Percentiles rank a stretch among this genome's conserved stretches.
phyloP scores from a whole-genome alignment of 35 echinoderm and acorn worm species.

The Diadema setosum region DNA sequence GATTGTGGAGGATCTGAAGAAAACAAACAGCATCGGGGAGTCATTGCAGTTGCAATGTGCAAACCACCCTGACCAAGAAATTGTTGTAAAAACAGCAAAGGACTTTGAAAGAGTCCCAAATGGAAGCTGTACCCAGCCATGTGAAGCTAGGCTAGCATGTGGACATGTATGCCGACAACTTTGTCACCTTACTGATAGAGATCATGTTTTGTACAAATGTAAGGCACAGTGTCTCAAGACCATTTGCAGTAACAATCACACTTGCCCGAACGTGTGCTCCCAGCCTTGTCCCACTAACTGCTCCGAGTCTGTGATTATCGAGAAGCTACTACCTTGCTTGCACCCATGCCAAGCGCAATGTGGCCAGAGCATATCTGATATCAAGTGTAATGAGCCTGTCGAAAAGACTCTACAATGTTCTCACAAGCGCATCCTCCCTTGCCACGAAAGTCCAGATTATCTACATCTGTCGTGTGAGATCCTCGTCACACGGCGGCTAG shows the following conservation, averaged over 20 bases:
- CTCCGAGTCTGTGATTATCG: background rate
- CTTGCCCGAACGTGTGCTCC: slow-evolving; percentile 2
- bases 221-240: slow-evolving; percentile 5
- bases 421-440: background rate
- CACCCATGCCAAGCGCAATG: slow-evolving; percentile 13
- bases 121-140: slow-evolving; percentile 60
- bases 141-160: slow-evolving; percentile 54
- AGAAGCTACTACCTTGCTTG: background rate
- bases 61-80: slow-evolving; percentile 54
- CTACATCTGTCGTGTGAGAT: background rate
- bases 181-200: slow-evolving; percentile 54
- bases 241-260: background rate
- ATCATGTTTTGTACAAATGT: slow-evolving; percentile 54
- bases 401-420: background rate
- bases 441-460: background rate
- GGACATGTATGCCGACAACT: slow-evolving; percentile 54
- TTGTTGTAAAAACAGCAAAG: background rate
- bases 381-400: background rate
- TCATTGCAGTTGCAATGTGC: slow-evolving; percentile 47
- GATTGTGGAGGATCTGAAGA: slow-evolving; percentile 21
- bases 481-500: background rate
- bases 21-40: background rate
- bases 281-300: background rate
- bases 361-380: background rate
- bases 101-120: slow-evolving; percentile 62